phyloP scores from a whole-genome alignment of 2,888 invertebrate genomes.

The Acholoe squamosa region DNA sequence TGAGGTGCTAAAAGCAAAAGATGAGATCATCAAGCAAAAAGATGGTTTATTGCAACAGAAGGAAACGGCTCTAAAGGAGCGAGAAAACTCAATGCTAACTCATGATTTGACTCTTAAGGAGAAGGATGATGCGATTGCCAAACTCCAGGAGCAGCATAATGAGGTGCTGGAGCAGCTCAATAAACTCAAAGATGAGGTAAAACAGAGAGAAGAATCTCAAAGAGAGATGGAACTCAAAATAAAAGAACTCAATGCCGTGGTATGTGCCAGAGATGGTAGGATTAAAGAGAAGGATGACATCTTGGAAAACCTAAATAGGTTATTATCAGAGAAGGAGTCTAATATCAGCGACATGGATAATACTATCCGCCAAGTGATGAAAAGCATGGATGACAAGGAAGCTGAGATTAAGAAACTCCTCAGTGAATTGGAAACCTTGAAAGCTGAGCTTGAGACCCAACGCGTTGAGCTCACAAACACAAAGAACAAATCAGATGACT shows the following conservation, averaged over 20 bases:
- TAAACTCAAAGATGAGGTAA: slow-evolving; percentile 68
- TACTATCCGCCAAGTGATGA: slow-evolving; percentile 73
- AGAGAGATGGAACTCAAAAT: slow-evolving; percentile 70
- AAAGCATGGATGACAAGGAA: slow-evolving; percentile 75
- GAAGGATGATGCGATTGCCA: slow-evolving; percentile 63
- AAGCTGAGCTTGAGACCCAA: neutral
- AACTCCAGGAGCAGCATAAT: slow-evolving; percentile 71
- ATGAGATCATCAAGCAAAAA: slow-evolving; percentile 70
- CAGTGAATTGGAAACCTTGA: neutral
- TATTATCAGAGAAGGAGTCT: slow-evolving; percentile 73
- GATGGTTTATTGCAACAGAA: slow-evolving; percentile 70
- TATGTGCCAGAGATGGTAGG: slow-evolving; percentile 78
- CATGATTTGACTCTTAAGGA: slow-evolving; percentile 64
- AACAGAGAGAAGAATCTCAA: slow-evolving; percentile 57
- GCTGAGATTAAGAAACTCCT: slow-evolving; percentile 74
- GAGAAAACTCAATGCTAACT: slow-evolving; percentile 42
- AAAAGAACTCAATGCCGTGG: slow-evolving; percentile 74
- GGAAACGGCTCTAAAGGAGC: slow-evolving; percentile 70
- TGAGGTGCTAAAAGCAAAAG: slow-evolving; percentile 69
- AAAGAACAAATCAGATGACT: slow-evolving; percentile 38
- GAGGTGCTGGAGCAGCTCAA: slow-evolving; percentile 74
- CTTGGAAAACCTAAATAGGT: slow-evolving; percentile 74
- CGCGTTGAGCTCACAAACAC: neutral
- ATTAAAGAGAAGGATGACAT: slow-evolving; percentile 80
- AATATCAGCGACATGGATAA: slow-evolving; percentile 77